Base-by-base conservation (phyloP, 2,797 vertebrate genomes). In the Ibycter americanus region DNA sequence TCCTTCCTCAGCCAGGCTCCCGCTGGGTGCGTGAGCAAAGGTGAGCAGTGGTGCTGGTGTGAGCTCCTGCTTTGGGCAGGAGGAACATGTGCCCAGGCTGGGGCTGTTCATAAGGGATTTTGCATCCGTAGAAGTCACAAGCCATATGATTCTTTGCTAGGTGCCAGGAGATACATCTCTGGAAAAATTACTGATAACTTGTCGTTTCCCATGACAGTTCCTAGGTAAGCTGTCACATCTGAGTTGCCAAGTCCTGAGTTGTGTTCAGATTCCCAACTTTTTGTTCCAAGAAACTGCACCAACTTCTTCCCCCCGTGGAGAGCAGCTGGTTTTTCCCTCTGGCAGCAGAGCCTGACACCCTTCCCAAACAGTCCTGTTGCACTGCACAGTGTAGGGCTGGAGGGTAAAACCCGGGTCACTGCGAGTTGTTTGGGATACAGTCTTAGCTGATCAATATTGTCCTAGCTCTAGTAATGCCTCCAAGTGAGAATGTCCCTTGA, bases 401-500 rank as follows among this genome's bases (percentile, higher is more conserved):
- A 34, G 72, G 23, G 29, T 46, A 85, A 84, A 79, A 19, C 38
- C 42, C 44, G 47, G 9, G 8, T n/a, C 55, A 3, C 56, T 36
- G n/a, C 1, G 19, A 59, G 11, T 67, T 12, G 1, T 5, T 34
- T 59, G 40, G 46, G 68, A 54, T 34, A 20, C 8, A 34, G 3
- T 23, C 9, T 40, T 34, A 56, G 31, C 36, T 0, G 0, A 12
- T 15, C 67, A 5, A 3, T 23, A 8, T 2, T 78, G 12, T 73
- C 51, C 56, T 36, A 17, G 9, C 31, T 32, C 19, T 2, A 1
- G 15, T n/a, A 36, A 13, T 14, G 6, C 12, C 21, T 63, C 61
- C 65, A 72, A 52, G 47, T 54, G 15, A 6, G 21, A 59, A 2
- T 21, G 23, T 25, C n/a, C 34, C 8, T 7, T 59, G 44, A 27